Conservation (phyloP, 2,888 invertebrate genomes). For the Mesorhabditis belari region DNA sequence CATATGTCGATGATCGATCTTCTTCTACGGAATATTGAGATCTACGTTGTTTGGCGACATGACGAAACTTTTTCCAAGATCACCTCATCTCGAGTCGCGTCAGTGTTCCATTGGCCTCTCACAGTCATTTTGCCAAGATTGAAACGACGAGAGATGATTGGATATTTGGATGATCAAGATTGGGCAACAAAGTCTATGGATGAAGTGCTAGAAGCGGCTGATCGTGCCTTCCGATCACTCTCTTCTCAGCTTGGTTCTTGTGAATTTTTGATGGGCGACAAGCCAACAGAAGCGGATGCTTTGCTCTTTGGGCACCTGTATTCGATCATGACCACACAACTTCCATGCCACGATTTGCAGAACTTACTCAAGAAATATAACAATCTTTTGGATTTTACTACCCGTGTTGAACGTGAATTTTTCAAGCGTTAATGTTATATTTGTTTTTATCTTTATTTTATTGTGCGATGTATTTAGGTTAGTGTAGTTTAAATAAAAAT, state of each 20-base stretch:
- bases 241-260: conserved; percentile 74
- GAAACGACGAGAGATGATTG: conserved; percentile 15
- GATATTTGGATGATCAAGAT: conserved; percentile 17
- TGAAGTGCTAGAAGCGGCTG: conserved; percentile 64
- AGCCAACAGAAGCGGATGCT: conserved; percentile 82
- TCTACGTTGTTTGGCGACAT: conserved; percentile 81
- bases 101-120: conserved; percentile 86
- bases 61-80: conserved; percentile 68
- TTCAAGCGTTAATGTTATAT: conserved; percentile 20
- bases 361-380: conserved; percentile 72
- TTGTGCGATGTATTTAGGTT: background rate
- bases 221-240: conserved; percentile 78
- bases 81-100: conserved; percentile 77
- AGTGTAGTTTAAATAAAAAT: background rate
- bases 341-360: conserved; percentile 74
- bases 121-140: conserved; percentile 55
- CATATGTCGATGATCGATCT: conserved; percentile 77
- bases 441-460: background rate
- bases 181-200: conserved; percentile 31
- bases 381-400: conserved; percentile 73
- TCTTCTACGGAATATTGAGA: conserved; percentile 82
- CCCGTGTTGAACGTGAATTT: conserved; percentile 66
- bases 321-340: conserved; percentile 76
- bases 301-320: conserved; percentile 94
- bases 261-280: conserved; percentile 66